A percentile compares a stretch with the other conserved stretches of the same genome.
Conservation (phyloP, 2,888 invertebrate genomes). For the Carabus problematicus region DNA sequence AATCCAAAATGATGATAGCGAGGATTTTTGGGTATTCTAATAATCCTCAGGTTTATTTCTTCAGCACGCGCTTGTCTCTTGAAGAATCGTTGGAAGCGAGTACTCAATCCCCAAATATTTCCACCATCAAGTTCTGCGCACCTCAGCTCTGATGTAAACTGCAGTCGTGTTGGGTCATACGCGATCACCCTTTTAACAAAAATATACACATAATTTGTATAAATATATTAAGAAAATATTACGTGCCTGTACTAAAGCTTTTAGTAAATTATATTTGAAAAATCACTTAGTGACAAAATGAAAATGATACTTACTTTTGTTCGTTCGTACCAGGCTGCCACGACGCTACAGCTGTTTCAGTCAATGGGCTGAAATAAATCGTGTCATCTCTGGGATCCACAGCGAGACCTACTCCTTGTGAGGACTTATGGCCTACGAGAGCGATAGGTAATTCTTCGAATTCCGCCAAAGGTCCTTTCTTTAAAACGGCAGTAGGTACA, state of each 20-base stretch:
- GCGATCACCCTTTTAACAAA: constrained; percentile 68
- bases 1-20: constrained; percentile 5
- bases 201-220: background rate
- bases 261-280: too few species aligned
- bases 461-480: constrained; percentile 75
- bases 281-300: background rate
- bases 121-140: constrained; percentile 73
- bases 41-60: constrained; percentile 77
- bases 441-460: constrained; percentile 76
- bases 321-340: constrained; percentile 78
- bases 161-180: constrained; percentile 73
- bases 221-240: too few species aligned
- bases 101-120: constrained; percentile 75
- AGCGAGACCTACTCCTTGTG: constrained; percentile 79
- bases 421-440: constrained; percentile 82
- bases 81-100: constrained; percentile 84
- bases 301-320: constrained; percentile 66
- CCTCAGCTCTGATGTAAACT: constrained; percentile 80
- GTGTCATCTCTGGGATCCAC: constrained; percentile 77
- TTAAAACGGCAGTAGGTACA: constrained; percentile 75
- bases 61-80: constrained; percentile 69
- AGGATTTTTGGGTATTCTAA: constrained; percentile 61
- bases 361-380: constrained; percentile 78
- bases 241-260: too few species aligned
- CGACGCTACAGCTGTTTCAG: constrained; percentile 80